A percentile compares a stretch with the other conserved stretches of the same genome.
phyloP scores from a whole-genome alignment of 2,888 invertebrate genomes.

The Reticulitermes lucifugus region DNA sequence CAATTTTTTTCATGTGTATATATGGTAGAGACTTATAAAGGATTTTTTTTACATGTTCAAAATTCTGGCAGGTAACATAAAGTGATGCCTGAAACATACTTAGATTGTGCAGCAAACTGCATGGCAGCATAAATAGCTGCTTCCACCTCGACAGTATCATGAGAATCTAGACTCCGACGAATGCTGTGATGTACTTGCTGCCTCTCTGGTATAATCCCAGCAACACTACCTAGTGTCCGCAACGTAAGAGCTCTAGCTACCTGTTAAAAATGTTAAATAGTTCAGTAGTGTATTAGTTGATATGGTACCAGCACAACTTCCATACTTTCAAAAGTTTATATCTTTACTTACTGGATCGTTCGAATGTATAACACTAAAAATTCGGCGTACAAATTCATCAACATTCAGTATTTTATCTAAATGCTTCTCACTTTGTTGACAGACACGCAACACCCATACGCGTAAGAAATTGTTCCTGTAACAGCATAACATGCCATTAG shows the following conservation, averaged over 20 bases:
- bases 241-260: constrained; percentile 91
- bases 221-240: constrained; percentile 90
- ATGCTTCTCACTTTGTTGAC: constrained; percentile 96
- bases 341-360: constrained; percentile 84
- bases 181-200: constrained; percentile 97
- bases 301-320: no score
- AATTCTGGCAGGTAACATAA: no score
- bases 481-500: constrained; percentile 45
- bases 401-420: constrained; percentile 95
- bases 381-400: constrained; percentile 90
- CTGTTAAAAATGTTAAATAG: constrained; percentile 48
- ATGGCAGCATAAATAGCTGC: constrained; percentile 96
- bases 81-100: constrained; percentile 66
- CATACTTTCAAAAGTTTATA: no score
- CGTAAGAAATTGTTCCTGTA: constrained; percentile 89
- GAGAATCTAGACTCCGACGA: constrained; percentile 89
- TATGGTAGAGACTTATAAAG: no score
- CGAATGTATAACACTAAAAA: constrained; percentile 95
- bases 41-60: no score
- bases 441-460: constrained; percentile 91
- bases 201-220: constrained; percentile 92
- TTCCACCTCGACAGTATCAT: constrained; percentile 95
- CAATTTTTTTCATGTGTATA: no score
- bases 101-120: constrained; percentile 94
- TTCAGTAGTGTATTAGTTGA: no score